Percentiles rank a stretch among this genome's conserved stretches.
Evolutionary conservation across 1,140 invertebrate genomes (phyloP).

Genomic region (Monomorium pharaonis): DNA sequence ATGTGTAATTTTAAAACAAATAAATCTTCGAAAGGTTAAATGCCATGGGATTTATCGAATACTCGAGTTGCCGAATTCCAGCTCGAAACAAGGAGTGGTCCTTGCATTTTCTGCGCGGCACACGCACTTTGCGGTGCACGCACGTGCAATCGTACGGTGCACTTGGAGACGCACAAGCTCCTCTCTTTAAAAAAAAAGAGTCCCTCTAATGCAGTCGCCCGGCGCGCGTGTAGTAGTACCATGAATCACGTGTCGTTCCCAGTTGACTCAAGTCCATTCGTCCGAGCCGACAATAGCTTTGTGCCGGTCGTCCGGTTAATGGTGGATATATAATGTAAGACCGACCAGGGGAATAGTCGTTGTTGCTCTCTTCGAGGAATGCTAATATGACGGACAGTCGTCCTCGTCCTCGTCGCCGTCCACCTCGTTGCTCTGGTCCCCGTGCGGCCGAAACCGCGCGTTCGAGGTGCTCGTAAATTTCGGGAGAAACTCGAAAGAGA

Average conservation of each 20-base stretch:
- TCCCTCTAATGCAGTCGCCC: slow-evolving; percentile 47
- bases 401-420: slow-evolving; percentile 24
- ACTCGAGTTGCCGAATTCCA: background rate
- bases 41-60: background rate
- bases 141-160: slow-evolving; percentile 39
- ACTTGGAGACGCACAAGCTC: slow-evolving; percentile 44
- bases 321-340: slow-evolving; percentile 65
- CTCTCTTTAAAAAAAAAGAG: slow-evolving; percentile 42
- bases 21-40: background rate
- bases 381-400: slow-evolving; percentile 66
- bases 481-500: slow-evolving; percentile 60
- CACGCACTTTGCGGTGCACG: slow-evolving; percentile 4
- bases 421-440: slow-evolving; percentile 19
- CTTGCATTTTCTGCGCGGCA: background rate
- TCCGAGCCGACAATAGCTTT: slow-evolving; percentile 64
- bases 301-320: slow-evolving; percentile 63
- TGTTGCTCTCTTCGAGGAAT: slow-evolving; percentile 66
- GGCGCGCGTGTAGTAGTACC: slow-evolving; percentile 57
- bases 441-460: slow-evolving; percentile 35
- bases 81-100: background rate
- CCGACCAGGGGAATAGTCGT: slow-evolving; percentile 50
- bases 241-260: slow-evolving; percentile 64
- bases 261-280: slow-evolving; percentile 68
- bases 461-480: slow-evolving; percentile 72
- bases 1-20: background rate